A percentile compares a stretch with the other conserved stretches of the same genome.
phyloP scores from a whole-genome alignment of 2,113 vertebrate genomes.

The Mesocricetus auratus region DNA sequence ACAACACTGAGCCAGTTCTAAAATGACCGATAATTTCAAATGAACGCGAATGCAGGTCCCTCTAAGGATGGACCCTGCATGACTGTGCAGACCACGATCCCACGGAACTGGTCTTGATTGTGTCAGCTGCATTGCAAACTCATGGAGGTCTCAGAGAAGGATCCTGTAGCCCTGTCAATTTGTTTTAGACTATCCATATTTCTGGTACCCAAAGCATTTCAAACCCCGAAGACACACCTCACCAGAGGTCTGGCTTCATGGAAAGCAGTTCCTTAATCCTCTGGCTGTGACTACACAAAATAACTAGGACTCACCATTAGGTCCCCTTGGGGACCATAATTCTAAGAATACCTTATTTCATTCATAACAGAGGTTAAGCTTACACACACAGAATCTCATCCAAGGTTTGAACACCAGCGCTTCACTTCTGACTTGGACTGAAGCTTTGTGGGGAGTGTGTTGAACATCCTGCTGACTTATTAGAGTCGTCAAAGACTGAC shows the following conservation, averaged over 20 bases:
- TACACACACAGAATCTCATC: not conserved
- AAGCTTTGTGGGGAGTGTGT: not conserved
- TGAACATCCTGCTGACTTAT: conserved; percentile 26
- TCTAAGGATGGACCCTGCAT: not conserved
- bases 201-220: not conserved
- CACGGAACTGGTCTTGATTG: not conserved
- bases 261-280: conserved; percentile 30
- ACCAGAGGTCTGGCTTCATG: not conserved
- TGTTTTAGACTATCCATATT: conserved; percentile 2
- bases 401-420: not conserved
- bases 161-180: not conserved
- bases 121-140: not conserved
- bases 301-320: not conserved
- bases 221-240: not conserved
- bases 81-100: not conserved
- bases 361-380: not conserved
- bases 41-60: not conserved
- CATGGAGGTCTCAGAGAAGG: not conserved
- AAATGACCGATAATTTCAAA: conserved; percentile 36
- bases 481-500: conserved; percentile 65
- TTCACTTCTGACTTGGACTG: conserved; percentile 32
- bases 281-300: not conserved
- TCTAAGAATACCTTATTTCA: conserved; percentile 34
- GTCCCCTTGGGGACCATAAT: not conserved
- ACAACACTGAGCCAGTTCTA: not conserved